Evolutionary conservation across 2,888 invertebrate genomes (phyloP), one percentile per base, ranked within the genome.

Genomic region (Trachelus troglodyta): DNA sequence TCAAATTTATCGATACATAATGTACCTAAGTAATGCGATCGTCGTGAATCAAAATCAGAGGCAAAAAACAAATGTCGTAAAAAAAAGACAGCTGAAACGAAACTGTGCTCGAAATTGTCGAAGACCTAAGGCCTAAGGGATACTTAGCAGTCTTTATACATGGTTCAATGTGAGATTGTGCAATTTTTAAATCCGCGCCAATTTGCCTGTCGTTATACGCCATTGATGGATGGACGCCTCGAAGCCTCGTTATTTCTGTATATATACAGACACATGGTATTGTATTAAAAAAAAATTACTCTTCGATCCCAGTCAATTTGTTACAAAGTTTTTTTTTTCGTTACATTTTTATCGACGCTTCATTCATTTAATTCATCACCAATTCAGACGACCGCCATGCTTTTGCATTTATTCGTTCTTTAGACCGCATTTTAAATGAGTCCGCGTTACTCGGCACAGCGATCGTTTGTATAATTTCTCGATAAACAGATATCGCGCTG

Each of bases 1-100:
- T 82, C 79, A 84, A 85, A 88, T 88, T 87, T 87, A 88, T 88
- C 80, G 87, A 82, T 79, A 82, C 81, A 84, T 86, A 85, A 88
- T 86, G 85, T 83, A 85, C 77, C 83, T 80, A 85, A 87, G 86
- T 85, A 87, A 87, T 82, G 86, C 85, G 69, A 69, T 78, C 82
- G 82, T 83, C 83, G 81, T 85, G 85, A 86, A 86, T 88, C 86
- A 85, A 88, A 87, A 88, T 87, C 56, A 56, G 56, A 23, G 56
- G 56, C 23, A 56, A 56, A 56, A 56, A 56, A 15, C 15, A 40
- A 40, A 23, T 56, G 9, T 9, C 15, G 23, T 6, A 15, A 23
- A 40, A 37, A 40, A 56, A 56, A 23, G 6, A 56, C 23, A 56
- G 6, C 56, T 15, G 2, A 23, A 56, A 56, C 23, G 56, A 56